Conservation (phyloP, 1,140 invertebrate genomes). For the Hermatobates lingyangjiaoensis region DNA sequence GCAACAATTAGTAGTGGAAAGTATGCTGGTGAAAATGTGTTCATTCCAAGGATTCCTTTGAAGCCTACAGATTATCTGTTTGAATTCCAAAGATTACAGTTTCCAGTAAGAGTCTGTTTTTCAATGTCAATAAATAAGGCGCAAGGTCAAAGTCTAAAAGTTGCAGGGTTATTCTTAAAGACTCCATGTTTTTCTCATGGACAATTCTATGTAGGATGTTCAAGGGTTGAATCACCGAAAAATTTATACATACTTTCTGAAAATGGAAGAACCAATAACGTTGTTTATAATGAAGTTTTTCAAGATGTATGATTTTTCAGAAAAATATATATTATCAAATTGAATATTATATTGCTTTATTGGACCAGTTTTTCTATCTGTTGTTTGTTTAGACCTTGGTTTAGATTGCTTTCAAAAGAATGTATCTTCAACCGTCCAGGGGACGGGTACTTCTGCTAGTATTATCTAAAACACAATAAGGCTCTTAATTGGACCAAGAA, state of each 20-base stretch:
- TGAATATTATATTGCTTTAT: no score
- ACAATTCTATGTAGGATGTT: slow-evolving; percentile 21
- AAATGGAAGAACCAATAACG: slow-evolving; percentile 9
- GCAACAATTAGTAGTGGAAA: slow-evolving; percentile 23
- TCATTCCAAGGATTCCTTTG: slow-evolving; percentile 6
- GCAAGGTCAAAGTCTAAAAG: slow-evolving; percentile 26
- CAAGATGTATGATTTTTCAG: no score
- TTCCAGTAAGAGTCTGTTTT: slow-evolving; percentile 24
- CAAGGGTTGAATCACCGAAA: slow-evolving; percentile 6
- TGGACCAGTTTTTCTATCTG: no score
- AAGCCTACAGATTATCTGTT: slow-evolving; percentile 7
- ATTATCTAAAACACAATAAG: no score
- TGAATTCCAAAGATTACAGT: slow-evolving; percentile 20
- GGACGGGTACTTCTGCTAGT: no score
- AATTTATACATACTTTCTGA: slow-evolving; percentile 6
- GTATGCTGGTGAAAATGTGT: slow-evolving; percentile 20
- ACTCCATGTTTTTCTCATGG: slow-evolving; percentile 20
- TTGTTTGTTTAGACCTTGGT: no score
- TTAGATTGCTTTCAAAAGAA: no score
- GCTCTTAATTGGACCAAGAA: no score
- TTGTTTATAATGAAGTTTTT: slow-evolving; percentile 10
- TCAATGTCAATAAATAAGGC: slow-evolving; percentile 33
- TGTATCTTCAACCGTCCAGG: no score
- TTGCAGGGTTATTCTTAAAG: slow-evolving; percentile 14
- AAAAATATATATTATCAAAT: no score